Conservation (phyloP, 2,888 invertebrate species). For the Papilio elwesi region DNA sequence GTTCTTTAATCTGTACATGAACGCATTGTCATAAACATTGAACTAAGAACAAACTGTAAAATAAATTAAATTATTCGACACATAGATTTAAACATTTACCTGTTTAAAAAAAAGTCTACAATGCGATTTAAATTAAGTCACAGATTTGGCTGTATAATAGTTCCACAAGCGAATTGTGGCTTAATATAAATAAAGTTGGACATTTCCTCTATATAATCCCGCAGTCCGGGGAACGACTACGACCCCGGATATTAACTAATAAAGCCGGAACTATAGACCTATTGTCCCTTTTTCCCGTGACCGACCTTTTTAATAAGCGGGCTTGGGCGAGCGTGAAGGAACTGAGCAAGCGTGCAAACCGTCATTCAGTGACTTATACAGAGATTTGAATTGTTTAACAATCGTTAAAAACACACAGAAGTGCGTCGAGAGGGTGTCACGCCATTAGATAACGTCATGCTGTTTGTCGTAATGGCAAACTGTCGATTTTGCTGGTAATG, state of each 20-base stretch:
- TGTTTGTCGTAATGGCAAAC: no score
- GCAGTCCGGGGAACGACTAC: not conserved
- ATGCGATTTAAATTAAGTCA: not conserved
- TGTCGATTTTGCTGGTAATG: no score
- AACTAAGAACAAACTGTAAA: no score
- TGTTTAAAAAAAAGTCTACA: no score
- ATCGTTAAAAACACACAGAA: not conserved
- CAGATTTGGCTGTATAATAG: not conserved
- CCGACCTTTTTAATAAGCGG: constrained; percentile 36
- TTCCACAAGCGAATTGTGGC: not conserved
- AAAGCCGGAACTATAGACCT: constrained; percentile 35
- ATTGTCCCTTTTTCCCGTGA: constrained; percentile 34
- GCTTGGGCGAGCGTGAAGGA: constrained; percentile 29
- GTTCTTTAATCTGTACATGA: no score
- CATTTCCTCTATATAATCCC: constrained; percentile 21
- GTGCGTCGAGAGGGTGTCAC: no score
- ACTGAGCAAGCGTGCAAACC: constrained; percentile 19
- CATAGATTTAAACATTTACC: no score
- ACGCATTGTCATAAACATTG: no score
- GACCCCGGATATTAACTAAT: constrained; percentile 36
- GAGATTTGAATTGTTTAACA: not conserved
- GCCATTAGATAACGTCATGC: no score
- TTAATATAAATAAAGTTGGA: constrained; percentile 25
- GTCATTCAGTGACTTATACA: not conserved
- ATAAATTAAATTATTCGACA: no score